Base-by-base conservation (phyloP, 2,888 invertebrate species). In the Eurytoma californica region DNA sequence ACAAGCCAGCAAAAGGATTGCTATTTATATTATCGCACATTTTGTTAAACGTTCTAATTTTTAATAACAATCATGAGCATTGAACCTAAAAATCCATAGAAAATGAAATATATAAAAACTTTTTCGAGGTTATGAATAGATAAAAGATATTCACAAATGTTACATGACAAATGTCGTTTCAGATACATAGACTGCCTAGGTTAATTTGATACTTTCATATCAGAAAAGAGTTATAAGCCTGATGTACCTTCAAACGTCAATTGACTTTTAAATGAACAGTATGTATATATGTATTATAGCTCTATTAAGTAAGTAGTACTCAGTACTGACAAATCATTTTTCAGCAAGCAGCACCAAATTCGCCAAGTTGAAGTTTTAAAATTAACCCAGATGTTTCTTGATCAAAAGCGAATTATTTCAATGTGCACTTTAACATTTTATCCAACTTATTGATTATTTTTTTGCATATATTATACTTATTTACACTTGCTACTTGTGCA, bases 1-100 rank as follows among this genome's bases (percentile, higher is more conserved):
- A 91, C 51, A 91, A 86, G 18, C 88, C 90, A 78, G 88, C 88
- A 81, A 91, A 91, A 0, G 91, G 91, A 84, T 91, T 91, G 79
- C 90, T 86, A 82, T 90, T 88, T 55, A 88, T 82, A 81, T 90
- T 88, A 79, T 89, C 87, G 77, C 86, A 85, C 90, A 90, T 90
- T 80, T 70, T 79, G 47, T 9, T 67, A 53, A 66, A 55, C 20
- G 58, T 28, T 66, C 13, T 63, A 78, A 72, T 28, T 72, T 47
- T 30, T 9, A 63, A 60, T 18, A 68, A 65, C 49, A 67, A 65
- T 60, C 75, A 78, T 61, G 60, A 60, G 53, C 81, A 81, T 76
- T 72, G 68, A 78, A 75, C 20, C 72, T 76, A 49, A 58, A 68
- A 66, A 66, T 51, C 16, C 18, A 16, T 7, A 18, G 72, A 55